Evolutionary conservation across 2,888 invertebrate species (phyloP).

Genomic region (Hypsopygia costalis): DNA sequence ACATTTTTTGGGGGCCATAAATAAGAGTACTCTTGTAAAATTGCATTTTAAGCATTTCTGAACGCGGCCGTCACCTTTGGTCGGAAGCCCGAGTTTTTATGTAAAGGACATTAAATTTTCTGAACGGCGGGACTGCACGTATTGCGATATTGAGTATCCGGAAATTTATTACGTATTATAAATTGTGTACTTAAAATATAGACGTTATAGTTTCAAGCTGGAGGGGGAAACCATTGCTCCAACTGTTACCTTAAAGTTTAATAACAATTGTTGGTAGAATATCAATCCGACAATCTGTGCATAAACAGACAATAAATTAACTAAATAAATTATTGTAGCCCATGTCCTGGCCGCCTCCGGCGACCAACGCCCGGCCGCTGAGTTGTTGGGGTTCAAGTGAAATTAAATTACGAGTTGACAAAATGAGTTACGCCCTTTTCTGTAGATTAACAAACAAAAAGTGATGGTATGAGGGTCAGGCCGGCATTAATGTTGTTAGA

Average conservation of each 20-base stretch:
- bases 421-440: slow-evolving; percentile 80
- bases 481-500: slow-evolving; percentile 71
- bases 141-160: slow-evolving; percentile 45
- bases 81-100: slow-evolving; percentile 41
- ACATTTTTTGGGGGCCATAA: slow-evolving; percentile 76
- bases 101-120: slow-evolving; percentile 48
- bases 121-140: slow-evolving; percentile 40
- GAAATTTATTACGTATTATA: slow-evolving; percentile 44
- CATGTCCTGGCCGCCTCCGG: slow-evolving; percentile 53
- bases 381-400: slow-evolving; percentile 63
- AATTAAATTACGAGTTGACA: slow-evolving; percentile 79
- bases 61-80: slow-evolving; percentile 66
- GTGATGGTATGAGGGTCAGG: slow-evolving; percentile 75
- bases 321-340: slow-evolving; percentile 56
- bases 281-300: slow-evolving; percentile 39
- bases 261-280: slow-evolving; percentile 28
- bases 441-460: slow-evolving; percentile 81
- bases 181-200: slow-evolving; percentile 14
- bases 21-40: slow-evolving; percentile 72
- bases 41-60: slow-evolving; percentile 78
- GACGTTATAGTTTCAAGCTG: slow-evolving; percentile 1
- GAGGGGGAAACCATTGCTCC: slow-evolving; percentile 4
- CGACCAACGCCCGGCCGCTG: slow-evolving; percentile 32
- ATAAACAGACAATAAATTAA: slow-evolving; percentile 59
- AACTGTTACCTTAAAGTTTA: slow-evolving; percentile 15